Conservation (phyloP, 2,113 vertebrate species). For the Reinhardtius hippoglossoides region DNA sequence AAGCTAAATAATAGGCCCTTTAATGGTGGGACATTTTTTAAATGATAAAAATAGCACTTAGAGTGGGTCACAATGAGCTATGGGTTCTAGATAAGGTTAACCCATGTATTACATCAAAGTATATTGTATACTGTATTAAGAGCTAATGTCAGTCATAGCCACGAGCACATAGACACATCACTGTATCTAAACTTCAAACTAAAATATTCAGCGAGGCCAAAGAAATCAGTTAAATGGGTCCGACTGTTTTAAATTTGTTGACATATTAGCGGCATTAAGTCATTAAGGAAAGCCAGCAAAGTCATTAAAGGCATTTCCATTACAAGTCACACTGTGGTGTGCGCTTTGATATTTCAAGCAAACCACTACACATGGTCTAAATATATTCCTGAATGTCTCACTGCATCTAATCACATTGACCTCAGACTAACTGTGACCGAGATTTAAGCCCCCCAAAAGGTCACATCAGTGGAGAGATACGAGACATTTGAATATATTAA, state of each 20-base stretch:
- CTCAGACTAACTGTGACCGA: slow-evolving; percentile 25
- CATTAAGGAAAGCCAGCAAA: slow-evolving; percentile 30
- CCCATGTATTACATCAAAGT: neutral
- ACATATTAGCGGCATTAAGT: slow-evolving; percentile 60
- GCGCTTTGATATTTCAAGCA: slow-evolving; percentile 44
- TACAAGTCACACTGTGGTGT: slow-evolving; percentile 58
- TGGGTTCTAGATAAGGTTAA: neutral
- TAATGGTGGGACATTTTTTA: too few species aligned
- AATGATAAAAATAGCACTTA: too few species aligned
- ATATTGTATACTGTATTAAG: neutral
- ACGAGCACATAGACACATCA: slow-evolving; percentile 10
- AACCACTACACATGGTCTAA: slow-evolving; percentile 33
- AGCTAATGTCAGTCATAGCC: neutral
- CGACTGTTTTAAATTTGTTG: slow-evolving; percentile 54
- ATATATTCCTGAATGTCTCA: slow-evolving; percentile 37
- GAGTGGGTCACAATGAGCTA: neutral
- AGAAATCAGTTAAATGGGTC: slow-evolving; percentile 50
- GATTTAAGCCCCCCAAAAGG: slow-evolving; percentile 20
- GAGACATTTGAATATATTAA: slow-evolving; percentile 19
- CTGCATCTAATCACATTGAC: slow-evolving; percentile 50
- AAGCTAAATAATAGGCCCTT: too few species aligned
- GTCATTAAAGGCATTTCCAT: slow-evolving; percentile 67
- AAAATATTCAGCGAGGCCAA: slow-evolving; percentile 56
- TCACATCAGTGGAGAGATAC: slow-evolving; percentile 26
- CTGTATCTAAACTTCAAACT: slow-evolving; percentile 28